Evolutionary conservation across 2,797 vertebrate species (phyloP).

Genomic region (Clarias platycephalus): DNA sequence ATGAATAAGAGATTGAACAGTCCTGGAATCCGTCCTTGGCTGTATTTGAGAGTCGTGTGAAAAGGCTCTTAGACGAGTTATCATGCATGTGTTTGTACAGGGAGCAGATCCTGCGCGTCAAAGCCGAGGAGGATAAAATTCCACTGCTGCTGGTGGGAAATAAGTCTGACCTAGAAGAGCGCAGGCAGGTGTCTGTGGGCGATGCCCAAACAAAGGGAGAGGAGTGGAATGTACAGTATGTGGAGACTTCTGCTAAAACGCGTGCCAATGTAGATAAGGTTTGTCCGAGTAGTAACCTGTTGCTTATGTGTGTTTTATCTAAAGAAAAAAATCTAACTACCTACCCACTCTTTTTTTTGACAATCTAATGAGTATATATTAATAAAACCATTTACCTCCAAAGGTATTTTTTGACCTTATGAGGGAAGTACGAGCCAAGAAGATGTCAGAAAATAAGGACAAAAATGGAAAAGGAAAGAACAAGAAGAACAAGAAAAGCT

Average conservation of each 20-base stretch:
- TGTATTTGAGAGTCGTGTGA: background rate
- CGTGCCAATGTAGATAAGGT: slow-evolving; percentile 99
- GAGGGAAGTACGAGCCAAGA: slow-evolving; percentile 96
- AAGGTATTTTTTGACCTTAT: slow-evolving; percentile 99
- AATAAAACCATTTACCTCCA: slow-evolving; percentile 11
- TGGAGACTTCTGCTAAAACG: slow-evolving; percentile 97
- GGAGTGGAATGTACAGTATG: slow-evolving; percentile 94
- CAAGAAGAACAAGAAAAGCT: slow-evolving; percentile 94
- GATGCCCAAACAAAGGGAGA: slow-evolving; percentile 89
- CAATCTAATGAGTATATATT: background rate
- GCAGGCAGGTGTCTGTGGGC: slow-evolving; percentile 89
- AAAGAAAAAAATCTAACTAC: no score
- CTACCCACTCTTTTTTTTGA: no score
- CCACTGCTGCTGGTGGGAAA: slow-evolving; percentile 93
- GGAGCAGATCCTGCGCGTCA: slow-evolving; percentile 97
- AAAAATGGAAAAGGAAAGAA: slow-evolving; percentile 97
- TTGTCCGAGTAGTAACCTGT: slow-evolving; percentile 1
- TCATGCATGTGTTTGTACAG: slow-evolving; percentile 63
- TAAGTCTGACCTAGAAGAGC: slow-evolving; percentile 95
- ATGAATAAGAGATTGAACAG: background rate
- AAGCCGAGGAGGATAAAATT: slow-evolving; percentile 96
- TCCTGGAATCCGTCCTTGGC: background rate
- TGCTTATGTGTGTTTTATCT: background rate
- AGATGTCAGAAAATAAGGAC: slow-evolving; percentile 98
- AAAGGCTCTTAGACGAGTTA: background rate